Evolutionary conservation across 1,140 invertebrate species (phyloP), one percentile per base, ranked within the genome.

Genomic region (Aphis craccivora): DNA sequence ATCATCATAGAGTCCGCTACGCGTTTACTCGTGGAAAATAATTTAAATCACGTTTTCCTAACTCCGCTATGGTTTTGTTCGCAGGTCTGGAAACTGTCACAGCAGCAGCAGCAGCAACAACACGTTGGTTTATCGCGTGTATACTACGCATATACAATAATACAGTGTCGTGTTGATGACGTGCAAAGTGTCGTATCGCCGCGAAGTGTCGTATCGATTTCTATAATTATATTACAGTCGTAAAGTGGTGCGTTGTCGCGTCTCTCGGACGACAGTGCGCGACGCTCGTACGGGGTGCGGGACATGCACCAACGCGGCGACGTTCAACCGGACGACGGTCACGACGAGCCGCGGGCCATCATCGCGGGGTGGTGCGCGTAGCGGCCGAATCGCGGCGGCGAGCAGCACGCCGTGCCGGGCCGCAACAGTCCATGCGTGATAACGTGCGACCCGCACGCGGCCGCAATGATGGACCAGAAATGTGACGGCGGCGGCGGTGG

Each of bases 401-500:
- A 92, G 45, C 88, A 89, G 55, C 91, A 40, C 91, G 91, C 48
- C 91, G 81, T 86, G 81, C 91, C 81, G 20, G 81, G 23, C 81
- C 91, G 81, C 81, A 83, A 40, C 81, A 45, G 91, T 93, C 91
- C 91, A 93, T 93, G 91, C 91, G 76, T 86, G 76, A 93, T 86
- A 86, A 93, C 91, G 91, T 45, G 91, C 91, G 35, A 53, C 45
- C 91, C 35, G 45, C 81, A 93, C 91, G 81, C 91, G 91, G 81
- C 81, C 51, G 81, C 91, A 53, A 93, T 93, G 91, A 93, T 93
- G 91, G 91, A 93, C 91, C 91, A 93, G 48, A 89, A 84, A 87
- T 76, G 81, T 88, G 94, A 91, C 93, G 94, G 60, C 43, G 94
- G 89, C 40, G 91, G 83, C 8, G 93, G 93, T 91, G 94, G 94